Evolutionary conservation across 2,888 invertebrate genomes (phyloP).

Genomic region (Frankliniella intonsa): DNA sequence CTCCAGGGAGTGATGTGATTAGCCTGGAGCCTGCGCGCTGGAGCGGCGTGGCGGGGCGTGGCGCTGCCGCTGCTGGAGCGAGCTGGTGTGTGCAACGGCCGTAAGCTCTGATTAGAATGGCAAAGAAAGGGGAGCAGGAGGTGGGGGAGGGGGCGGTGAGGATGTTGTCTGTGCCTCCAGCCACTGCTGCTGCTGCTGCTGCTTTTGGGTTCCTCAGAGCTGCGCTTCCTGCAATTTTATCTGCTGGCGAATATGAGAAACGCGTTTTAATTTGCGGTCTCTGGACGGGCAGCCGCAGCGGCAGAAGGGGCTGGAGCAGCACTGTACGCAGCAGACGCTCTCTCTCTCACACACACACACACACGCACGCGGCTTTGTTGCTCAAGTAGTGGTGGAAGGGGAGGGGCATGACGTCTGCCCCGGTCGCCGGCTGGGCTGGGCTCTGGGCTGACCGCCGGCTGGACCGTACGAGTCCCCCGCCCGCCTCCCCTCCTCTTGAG

Average conservation of each 20-base stretch:
- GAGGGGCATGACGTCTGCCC: no score
- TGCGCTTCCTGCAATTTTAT: background rate
- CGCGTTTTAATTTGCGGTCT: background rate
- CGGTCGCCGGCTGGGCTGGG: no score
- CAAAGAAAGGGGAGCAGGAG: background rate
- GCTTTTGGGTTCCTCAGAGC: background rate
- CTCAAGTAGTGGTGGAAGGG: no score
- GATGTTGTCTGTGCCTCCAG: background rate
- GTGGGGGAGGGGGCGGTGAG: background rate
- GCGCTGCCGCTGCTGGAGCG: no score
- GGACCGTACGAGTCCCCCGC: no score
- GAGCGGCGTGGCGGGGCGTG: background rate
- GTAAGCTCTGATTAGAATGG: constrained; percentile 22
- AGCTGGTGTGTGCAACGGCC: background rate
- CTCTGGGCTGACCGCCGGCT: no score
- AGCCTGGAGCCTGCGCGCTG: background rate
- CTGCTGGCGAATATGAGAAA: no score
- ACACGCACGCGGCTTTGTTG: no score
- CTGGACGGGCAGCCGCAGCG: background rate
- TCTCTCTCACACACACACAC: background rate
- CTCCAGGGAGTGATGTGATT: constrained; percentile 24
- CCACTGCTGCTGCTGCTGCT: background rate
- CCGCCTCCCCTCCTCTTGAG: no score
- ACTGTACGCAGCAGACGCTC: background rate
- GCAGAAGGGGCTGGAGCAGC: background rate